Conservation (phyloP, 92 coral and sea anemone genomes). For the Parazoanthus atlanticus region DNA sequence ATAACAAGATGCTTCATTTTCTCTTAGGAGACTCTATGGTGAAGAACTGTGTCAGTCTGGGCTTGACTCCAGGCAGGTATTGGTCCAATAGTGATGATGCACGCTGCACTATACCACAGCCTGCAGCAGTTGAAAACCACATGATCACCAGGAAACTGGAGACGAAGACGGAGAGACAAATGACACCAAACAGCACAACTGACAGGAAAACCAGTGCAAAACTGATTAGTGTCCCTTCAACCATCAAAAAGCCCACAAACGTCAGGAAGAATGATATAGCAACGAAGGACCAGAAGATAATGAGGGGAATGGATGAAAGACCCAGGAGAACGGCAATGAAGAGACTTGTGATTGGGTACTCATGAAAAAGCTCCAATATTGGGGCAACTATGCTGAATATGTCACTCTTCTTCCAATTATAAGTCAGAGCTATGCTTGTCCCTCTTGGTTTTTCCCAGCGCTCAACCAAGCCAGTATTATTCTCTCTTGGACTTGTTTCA, state of each 20-base stretch:
- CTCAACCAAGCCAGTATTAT: background rate
- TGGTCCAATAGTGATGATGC: background rate
- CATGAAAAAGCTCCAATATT: background rate
- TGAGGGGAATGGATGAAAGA: slow-evolving; percentile 17
- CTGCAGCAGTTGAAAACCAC: slow-evolving; percentile 24
- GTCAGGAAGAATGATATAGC: slow-evolving; percentile 18
- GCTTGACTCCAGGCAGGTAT: slow-evolving; percentile 34
- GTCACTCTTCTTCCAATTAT: background rate
- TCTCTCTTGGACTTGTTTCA: background rate
- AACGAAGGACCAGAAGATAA: slow-evolving; percentile 24
- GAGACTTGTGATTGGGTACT: slow-evolving; percentile 12
- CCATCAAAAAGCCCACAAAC: slow-evolving; percentile 36
- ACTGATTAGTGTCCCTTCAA: slow-evolving; percentile 33
- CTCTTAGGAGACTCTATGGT: background rate
- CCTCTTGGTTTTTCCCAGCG: background rate
- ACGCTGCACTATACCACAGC: background rate
- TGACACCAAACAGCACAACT: background rate
- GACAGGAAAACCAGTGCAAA: slow-evolving; percentile 24
- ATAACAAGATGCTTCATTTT: slow-evolving; percentile 2
- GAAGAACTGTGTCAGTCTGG: slow-evolving; percentile 6
- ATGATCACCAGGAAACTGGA: slow-evolving; percentile 19
- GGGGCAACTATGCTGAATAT: background rate
- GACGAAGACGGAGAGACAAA: slow-evolving; percentile 14
- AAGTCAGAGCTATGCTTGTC: background rate
- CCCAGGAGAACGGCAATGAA: slow-evolving; percentile 13